Evolutionary conservation across 1,140 invertebrate species (phyloP), one percentile per base, ranked within the genome.

Genomic region (Pachyrhynchus sulphureomaculatus): DNA sequence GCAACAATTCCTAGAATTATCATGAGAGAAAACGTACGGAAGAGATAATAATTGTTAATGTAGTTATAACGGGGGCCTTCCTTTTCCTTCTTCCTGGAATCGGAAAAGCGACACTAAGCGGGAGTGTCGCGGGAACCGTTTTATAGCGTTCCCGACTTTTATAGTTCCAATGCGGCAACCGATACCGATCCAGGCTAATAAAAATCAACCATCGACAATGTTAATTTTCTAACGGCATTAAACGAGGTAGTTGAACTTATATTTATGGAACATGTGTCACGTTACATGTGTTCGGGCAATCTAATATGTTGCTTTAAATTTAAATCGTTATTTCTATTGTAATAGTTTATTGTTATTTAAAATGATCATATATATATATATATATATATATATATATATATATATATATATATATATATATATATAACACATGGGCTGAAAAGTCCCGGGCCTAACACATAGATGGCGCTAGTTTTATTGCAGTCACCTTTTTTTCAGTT

Each of bases 1-100:
- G 57, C 48, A 59, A 59, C 57, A 59, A 59, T 59, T 42, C 23
- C 57, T 21, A 23, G 47, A 59, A 51, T 59, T 49, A 59, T 58
- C 51, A 59, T 48, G 57, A 48, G 26, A 58, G 24, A 39, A 47
- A 51, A 42, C 57, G 44, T 51, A 59, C 47, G 34, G 57, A 59
- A 51, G 47, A 52, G 57, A 59, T 59, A 59, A 59, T 59, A 59
- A 59, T 59, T 59, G 57, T 51, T 59, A 59, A 59, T 59, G 53
- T 45, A 56, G 53, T 56, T 56, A 56, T 56, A 56, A 56, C 53
- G 37, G n/a, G 18, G 37, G 47, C 57, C 42, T 51, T 47, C 57
- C 32, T 59, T 51, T 33, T 34, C 48, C 42, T 44, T 47, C 51
- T 59, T 47, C 44, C 51, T 45, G 48, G 51, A 59, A 42, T 3